phyloP scores from a whole-genome alignment of 2,797 vertebrate genomes.

The Brachyrhaphis roseni region DNA sequence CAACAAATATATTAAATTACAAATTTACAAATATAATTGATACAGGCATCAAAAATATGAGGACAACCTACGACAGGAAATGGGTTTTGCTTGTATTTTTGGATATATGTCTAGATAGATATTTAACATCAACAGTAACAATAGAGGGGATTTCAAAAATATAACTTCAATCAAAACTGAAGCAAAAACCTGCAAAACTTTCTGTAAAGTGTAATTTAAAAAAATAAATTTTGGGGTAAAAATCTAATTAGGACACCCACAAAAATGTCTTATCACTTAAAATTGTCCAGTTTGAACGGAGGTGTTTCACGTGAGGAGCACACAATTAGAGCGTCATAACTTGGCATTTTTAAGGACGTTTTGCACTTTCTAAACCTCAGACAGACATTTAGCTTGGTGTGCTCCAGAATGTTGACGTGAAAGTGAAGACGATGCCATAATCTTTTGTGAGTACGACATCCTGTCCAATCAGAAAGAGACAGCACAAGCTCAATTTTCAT shows the following conservation, averaged over 20 bases:
- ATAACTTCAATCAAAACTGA: neutral
- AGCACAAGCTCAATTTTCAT: neutral
- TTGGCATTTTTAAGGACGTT: neutral
- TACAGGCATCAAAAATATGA: neutral
- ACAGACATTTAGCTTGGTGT: neutral
- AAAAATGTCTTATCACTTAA: neutral
- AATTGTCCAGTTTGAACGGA: neutral
- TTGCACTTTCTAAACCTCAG: neutral
- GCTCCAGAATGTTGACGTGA: neutral
- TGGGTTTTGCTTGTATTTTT: neutral
- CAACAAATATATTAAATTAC: neutral
- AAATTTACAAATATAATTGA: neutral
- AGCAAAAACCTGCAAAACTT: no score
- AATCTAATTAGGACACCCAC: neutral
- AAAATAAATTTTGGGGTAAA: neutral
- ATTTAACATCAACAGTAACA: neutral
- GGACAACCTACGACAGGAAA: neutral
- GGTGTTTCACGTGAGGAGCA: neutral
- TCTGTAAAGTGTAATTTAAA: neutral
- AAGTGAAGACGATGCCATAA: neutral
- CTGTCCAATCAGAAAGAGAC: neutral
- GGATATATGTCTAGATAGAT: neutral
- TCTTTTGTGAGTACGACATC: neutral
- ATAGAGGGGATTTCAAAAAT: neutral
- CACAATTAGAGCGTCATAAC: neutral